Conservation (phyloP, 2,888 invertebrate genomes). For the Drosophila meridionalis region DNA sequence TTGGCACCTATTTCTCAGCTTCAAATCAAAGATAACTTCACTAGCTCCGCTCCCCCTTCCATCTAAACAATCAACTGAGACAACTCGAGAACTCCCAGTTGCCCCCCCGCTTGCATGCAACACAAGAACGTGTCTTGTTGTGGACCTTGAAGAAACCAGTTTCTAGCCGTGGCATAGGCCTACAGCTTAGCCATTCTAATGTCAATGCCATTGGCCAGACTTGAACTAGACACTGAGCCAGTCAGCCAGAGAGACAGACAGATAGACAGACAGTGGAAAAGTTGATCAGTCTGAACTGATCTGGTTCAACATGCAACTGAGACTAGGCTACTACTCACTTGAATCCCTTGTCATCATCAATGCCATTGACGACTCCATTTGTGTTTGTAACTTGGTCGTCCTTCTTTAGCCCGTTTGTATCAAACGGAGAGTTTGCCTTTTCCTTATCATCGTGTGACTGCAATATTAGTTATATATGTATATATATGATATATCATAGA, state of each 20-base stretch:
- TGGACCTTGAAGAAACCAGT: constrained; percentile 85
- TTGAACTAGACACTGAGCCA: constrained; percentile 45
- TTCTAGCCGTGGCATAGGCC: constrained; percentile 55
- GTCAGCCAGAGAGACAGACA: background rate
- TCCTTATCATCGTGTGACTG: constrained; percentile 86
- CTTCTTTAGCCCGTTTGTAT: constrained; percentile 85
- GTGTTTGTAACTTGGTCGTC: constrained; percentile 86
- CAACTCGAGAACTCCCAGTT: constrained; percentile 24
- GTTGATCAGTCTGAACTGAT: constrained; percentile 25
- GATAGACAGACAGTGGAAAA: constrained; percentile 25
- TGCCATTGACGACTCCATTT: constrained; percentile 88
- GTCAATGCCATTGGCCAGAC: constrained; percentile 84
- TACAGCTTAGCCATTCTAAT: constrained; percentile 77
- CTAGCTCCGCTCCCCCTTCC: background rate
- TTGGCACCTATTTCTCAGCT: background rate
- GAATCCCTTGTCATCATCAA: constrained; percentile 95
- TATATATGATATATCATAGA: background rate
- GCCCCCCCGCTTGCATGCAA: background rate
- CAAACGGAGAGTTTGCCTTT: constrained; percentile 86
- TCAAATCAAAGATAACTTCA: background rate
- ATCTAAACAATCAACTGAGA: constrained; percentile 6
- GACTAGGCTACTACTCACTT: constrained; percentile 90
- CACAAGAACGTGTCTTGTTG: constrained; percentile 54
- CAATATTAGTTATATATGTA: constrained; percentile 35
- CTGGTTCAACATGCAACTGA: constrained; percentile 9